Conservation (phyloP, 1,140 invertebrate species). For the Leptinotarsa undecemlineata region DNA sequence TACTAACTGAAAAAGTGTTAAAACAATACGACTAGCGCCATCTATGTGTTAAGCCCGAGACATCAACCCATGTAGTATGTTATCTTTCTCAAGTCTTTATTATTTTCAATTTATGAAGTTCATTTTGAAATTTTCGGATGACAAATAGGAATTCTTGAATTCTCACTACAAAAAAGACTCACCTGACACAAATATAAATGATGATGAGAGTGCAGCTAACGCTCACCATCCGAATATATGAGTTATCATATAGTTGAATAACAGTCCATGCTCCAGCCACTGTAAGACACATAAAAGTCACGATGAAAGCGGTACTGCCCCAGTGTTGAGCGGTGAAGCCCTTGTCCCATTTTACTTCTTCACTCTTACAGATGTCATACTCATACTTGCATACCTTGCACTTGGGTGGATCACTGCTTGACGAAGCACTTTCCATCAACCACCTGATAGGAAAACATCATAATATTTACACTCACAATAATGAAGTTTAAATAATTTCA, state of each 20-base stretch:
- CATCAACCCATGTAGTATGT: too few species aligned
- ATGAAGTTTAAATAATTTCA: too few species aligned
- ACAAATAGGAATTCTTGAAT: too few species aligned
- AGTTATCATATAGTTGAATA: conserved; percentile 77
- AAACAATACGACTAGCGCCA: too few species aligned
- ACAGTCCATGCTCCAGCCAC: conserved; percentile 79
- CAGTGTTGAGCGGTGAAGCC: conserved; percentile 81
- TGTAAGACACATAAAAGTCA: conserved; percentile 75
- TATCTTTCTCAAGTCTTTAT: too few species aligned
- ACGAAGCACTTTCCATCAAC: conserved; percentile 52
- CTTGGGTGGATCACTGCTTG: conserved; percentile 41
- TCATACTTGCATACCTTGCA: conserved; percentile 54
- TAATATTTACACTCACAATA: not conserved
- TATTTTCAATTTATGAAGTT: too few species aligned
- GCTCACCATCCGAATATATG: conserved; percentile 76
- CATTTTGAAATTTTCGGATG: too few species aligned
- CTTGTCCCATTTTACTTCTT: conserved; percentile 76
- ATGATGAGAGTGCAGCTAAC: conserved; percentile 80
- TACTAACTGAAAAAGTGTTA: too few species aligned
- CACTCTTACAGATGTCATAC: conserved; percentile 56
- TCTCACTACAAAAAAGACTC: conserved; percentile 33
- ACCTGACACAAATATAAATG: conserved; percentile 84
- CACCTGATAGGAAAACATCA: conserved; percentile 36
- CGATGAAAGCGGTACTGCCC: conserved; percentile 66
- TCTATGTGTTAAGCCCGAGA: too few species aligned